These are phyloP conservation scores for Drosophila yooni DNA, from an alignment of 2,888 invertebrate genomes.

Conservation along the genomic window DNA sequence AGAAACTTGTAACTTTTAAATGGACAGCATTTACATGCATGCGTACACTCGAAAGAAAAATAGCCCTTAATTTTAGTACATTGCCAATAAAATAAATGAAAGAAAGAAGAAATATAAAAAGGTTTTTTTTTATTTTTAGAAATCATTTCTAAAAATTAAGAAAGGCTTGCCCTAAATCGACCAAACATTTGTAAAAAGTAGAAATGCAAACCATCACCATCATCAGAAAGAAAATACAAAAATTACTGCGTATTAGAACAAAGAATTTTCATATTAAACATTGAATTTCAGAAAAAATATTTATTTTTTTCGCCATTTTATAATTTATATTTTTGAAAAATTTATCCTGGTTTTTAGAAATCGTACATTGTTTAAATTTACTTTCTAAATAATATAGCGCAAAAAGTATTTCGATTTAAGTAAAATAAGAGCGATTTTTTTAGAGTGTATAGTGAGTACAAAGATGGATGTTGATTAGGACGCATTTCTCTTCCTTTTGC, in stretches of 20 bases:
- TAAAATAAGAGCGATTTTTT: neutral
- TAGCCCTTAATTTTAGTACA: neutral
- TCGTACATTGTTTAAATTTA: neutral
- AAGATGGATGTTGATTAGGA: neutral
- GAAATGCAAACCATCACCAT: too few species aligned
- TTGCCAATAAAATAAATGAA: neutral
- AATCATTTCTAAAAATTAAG: neutral
- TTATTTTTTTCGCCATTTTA: neutral
- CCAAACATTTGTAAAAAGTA: too few species aligned
- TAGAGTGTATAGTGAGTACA: neutral
- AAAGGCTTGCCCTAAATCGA: neutral
- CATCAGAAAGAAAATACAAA: too few species aligned
- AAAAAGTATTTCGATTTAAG: neutral
- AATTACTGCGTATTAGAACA: too few species aligned
- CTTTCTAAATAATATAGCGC: neutral
- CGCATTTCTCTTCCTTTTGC: neutral
- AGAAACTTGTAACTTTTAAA: slow-evolving; percentile 56
- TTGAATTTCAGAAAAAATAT: too few species aligned
- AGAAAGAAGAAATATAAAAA: neutral
- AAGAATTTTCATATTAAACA: too few species aligned
- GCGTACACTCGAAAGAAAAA: neutral
- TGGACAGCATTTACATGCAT: slow-evolving; percentile 53
- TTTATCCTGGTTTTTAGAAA: neutral
- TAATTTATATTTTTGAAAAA: neutral
- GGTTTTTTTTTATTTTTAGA: neutral